Conservation (phyloP, 2,113 vertebrate species). For the Myanophis thanlyinensis region DNA sequence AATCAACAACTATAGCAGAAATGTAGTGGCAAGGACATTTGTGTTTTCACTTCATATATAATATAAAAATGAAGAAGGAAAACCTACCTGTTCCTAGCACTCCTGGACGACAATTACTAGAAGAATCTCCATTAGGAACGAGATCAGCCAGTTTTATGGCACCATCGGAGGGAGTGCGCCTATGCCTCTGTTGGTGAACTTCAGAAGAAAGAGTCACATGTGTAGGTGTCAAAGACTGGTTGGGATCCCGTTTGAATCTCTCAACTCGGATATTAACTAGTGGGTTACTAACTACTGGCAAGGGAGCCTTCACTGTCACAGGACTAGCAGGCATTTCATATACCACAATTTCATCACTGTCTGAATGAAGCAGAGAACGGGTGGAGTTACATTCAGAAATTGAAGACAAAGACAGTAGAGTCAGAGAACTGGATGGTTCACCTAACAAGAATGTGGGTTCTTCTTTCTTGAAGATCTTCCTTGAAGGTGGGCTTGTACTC, state of each 20-base stretch:
- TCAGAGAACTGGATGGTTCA: slow-evolving; percentile 79
- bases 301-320: slow-evolving; percentile 63
- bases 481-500: slow-evolving; percentile 85
- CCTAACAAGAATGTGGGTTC: slow-evolving; percentile 75
- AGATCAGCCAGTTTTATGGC: slow-evolving; percentile 80
- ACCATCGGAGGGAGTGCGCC: slow-evolving; percentile 92
- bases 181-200: slow-evolving; percentile 70
- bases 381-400: slow-evolving; percentile 96
- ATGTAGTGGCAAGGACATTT: not conserved
- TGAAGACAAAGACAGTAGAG: slow-evolving; percentile 89
- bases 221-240: slow-evolving; percentile 93
- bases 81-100: slow-evolving; percentile 71
- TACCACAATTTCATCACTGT: slow-evolving; percentile 89
- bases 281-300: slow-evolving; percentile 78
- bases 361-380: slow-evolving; percentile 87
- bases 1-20: not conserved
- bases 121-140: slow-evolving; percentile 68
- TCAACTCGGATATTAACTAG: slow-evolving; percentile 91
- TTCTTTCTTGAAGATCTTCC: slow-evolving; percentile 88
- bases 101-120: slow-evolving; percentile 72
- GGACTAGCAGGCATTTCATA: slow-evolving; percentile 80
- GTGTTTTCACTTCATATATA: slow-evolving; percentile 2
- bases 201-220: slow-evolving; percentile 82
- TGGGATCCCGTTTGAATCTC: slow-evolving; percentile 91
- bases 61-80: slow-evolving; percentile 34